Conservation (phyloP, 2,888 invertebrate species). For the Branchipolynoe longqiensis region DNA sequence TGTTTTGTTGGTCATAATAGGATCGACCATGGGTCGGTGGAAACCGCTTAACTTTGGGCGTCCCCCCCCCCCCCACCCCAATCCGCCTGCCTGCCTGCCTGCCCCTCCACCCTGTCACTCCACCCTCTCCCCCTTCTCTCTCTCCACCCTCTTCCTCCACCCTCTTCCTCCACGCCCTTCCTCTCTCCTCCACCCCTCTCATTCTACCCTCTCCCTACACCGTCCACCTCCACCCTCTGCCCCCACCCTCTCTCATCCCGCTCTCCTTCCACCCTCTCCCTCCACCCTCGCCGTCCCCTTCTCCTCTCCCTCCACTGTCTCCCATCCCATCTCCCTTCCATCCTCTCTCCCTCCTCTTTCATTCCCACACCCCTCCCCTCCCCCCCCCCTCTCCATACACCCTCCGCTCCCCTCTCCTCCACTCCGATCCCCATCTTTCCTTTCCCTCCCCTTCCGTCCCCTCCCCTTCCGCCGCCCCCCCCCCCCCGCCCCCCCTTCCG, state of each 20-base stretch:
- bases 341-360: no score
- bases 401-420: neutral
- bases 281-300: no score
- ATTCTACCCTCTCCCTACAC: no score
- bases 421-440: neutral
- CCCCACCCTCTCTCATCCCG: no score
- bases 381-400: neutral
- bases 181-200: no score
- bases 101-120: neutral
- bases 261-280: no score
- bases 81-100: neutral
- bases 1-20: slow-evolving; percentile 52
- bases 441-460: neutral
- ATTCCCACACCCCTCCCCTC: neutral
- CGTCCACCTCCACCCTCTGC: no score
- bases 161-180: no score
- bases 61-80: neutral
- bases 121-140: neutral
- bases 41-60: slow-evolving; percentile 39
- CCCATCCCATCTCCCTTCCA: no score
- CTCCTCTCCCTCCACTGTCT: no score
- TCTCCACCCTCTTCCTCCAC: no score
- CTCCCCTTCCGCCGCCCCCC: no score
- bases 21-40: slow-evolving; percentile 53
- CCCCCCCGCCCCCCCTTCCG: neutral